Evolutionary conservation across 2,797 vertebrate species (phyloP), one percentile per base, ranked within the genome.

Genomic region (Spheniscus humboldti): DNA sequence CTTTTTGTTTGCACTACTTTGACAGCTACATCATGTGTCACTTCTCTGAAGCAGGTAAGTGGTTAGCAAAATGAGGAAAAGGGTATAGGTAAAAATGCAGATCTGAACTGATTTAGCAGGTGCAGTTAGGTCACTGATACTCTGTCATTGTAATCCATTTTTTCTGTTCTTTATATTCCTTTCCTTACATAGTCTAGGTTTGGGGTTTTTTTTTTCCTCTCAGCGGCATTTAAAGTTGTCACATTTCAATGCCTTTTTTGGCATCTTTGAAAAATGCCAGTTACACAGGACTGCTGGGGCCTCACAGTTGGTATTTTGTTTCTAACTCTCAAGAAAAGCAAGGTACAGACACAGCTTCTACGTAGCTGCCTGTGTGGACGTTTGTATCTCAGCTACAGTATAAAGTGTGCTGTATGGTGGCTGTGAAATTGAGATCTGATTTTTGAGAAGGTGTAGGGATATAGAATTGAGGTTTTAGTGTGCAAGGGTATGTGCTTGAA

Each of bases 361-460:
- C 1, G 1, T 41, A 68, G 39, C 81, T 85, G 78, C 39, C 59
- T 79, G 17, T 2, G 1, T 41, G 24, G 35, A 55, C 0, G 0
- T 39, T 57, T 20, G 13, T 62, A 7, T 72, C 55, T 33, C 47
- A 50, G 39, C 63, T 83, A 19, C 60, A 71, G 28, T 11, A 12
- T 53, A 13, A 64, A 35, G 11, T 23, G 62, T 78, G 37, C 76
- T 71, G 60, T 48, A 4, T 69, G 52, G 72, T 75, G 80, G 68
- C 72, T 90, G 43, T 77, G 79, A 60, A 47, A 37, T 20, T 16
- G 25, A 83, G n/a, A 50, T 47, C 16, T 48, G 59, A 28, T 68
- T 86, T 52, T 66, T 66, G 85, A n/a, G 43, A 67, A 71, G 45
- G 28, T 77, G 28, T 45, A 77, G 52, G 14, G 37, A 18, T 63